These are phyloP conservation scores for Ormyrus thymus DNA, from an alignment of 2,888 invertebrate species.

Conservation along the genomic window DNA sequence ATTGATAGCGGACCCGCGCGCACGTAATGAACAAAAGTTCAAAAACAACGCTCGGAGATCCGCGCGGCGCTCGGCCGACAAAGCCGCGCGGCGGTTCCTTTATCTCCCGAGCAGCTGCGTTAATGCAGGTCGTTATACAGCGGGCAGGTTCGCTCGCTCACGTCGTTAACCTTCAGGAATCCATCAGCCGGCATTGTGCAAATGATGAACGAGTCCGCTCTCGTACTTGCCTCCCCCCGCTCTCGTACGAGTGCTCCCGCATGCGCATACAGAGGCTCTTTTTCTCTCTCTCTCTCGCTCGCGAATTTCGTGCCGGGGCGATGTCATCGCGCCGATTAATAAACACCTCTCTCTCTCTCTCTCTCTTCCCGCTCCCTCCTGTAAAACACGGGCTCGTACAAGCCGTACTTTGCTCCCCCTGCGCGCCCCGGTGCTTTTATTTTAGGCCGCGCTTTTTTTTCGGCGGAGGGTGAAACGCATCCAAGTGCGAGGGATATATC, in stretches of 20 bases:
- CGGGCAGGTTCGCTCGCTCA: background rate
- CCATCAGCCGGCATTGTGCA: conserved; percentile 27
- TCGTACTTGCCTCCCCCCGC: background rate
- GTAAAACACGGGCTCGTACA: too few relatives aligned
- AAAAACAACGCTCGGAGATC: background rate
- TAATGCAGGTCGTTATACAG: conserved; percentile 23
- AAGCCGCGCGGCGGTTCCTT: background rate
- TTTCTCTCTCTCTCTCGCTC: too few relatives aligned
- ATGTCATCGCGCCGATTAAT: conserved; percentile 58
- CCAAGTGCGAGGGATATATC: conserved; percentile 28
- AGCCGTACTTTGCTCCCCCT: too few relatives aligned
- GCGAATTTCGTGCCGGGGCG: conserved; percentile 22
- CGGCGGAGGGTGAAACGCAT: conserved; percentile 1
- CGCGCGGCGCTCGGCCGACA: background rate
- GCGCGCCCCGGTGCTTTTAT: too few relatives aligned
- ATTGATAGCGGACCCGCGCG: too few relatives aligned
- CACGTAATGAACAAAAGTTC: too few relatives aligned
- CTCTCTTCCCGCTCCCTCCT: background rate
- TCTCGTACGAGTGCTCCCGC: background rate
- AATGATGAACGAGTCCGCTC: conserved; percentile 24
- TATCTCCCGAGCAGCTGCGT: background rate
- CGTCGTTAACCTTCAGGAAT: conserved; percentile 36
- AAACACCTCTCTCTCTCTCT: conserved; percentile 50
- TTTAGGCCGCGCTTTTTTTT: background rate
- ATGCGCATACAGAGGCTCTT: too few relatives aligned